Percentiles rank a stretch among this genome's conserved stretches.
These are phyloP conservation scores for Agriopis marginaria DNA, from an alignment of 2,888 invertebrate genomes.

Conservation along the genomic window DNA sequence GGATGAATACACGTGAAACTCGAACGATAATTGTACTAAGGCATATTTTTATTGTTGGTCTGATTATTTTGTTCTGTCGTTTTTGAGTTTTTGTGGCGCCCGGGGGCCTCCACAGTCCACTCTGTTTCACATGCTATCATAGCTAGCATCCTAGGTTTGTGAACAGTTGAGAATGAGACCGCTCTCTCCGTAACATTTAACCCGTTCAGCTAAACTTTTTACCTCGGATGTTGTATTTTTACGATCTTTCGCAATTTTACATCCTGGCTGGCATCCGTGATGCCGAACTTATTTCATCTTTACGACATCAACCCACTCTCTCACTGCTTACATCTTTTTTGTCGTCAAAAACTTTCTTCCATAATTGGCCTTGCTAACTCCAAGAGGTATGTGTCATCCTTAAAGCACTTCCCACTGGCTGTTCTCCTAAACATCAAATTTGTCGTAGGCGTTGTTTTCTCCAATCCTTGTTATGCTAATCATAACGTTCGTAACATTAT, in stretches of 20 bases:
- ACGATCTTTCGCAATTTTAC: constrained; percentile 5
- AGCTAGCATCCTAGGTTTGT: too few relatives aligned
- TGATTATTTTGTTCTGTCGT: too few relatives aligned
- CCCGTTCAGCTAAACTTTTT: neutral
- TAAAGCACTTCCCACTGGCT: constrained; percentile 24
- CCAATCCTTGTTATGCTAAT: constrained; percentile 64
- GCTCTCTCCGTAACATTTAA: constrained; percentile 1
- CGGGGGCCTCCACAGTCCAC: too few relatives aligned
- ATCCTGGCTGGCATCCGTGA: constrained; percentile 14
- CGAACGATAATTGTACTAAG: too few relatives aligned
- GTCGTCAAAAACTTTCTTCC: constrained; percentile 18
- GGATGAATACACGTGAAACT: too few relatives aligned
- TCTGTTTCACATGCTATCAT: too few relatives aligned
- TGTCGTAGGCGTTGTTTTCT: constrained; percentile 47
- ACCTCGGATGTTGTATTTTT: neutral
- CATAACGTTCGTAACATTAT: constrained; percentile 53
- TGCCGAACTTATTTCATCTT: constrained; percentile 15
- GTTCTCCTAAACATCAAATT: constrained; percentile 38
- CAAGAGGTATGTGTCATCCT: constrained; percentile 16
- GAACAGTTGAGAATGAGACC: too few relatives aligned
- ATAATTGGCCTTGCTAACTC: constrained; percentile 20
- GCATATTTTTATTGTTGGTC: too few relatives aligned
- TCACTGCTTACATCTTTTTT: constrained; percentile 3
- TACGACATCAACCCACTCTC: constrained; percentile 22
- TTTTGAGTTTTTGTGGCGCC: too few relatives aligned